Conservation (phyloP, 2,797 vertebrate genomes). For the Pseudochaenichthys georgianus region DNA sequence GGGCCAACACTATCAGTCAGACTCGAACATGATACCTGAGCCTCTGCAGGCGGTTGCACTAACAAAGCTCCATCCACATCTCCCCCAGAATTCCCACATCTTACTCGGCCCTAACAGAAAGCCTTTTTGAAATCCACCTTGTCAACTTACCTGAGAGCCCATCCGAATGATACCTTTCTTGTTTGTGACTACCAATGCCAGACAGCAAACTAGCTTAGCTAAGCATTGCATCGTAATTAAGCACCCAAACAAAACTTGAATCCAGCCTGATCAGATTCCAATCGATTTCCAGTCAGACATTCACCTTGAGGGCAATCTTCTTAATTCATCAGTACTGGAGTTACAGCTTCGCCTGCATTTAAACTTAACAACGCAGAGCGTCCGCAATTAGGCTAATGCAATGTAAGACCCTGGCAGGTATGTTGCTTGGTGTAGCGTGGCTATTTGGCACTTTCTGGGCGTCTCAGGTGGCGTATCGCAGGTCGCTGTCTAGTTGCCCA, state of each 20-base stretch:
- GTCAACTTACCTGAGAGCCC: constrained; percentile 34
- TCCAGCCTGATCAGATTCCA: constrained; percentile 66
- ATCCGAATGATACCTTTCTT: not conserved
- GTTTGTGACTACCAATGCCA: not conserved
- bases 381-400: constrained; percentile 24
- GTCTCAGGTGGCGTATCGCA: constrained; percentile 70
- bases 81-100: constrained; percentile 48
- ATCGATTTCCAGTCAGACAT: constrained; percentile 71
- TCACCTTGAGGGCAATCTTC: constrained; percentile 64
- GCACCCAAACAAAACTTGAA: constrained; percentile 73
- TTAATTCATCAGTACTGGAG: constrained; percentile 38
- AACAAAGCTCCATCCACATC: constrained; percentile 58
- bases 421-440: constrained; percentile 54
- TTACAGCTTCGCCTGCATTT: constrained; percentile 39
- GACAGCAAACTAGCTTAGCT: constrained; percentile 2
- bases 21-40: constrained; percentile 65
- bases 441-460: constrained; percentile 50
- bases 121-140: constrained; percentile 40
- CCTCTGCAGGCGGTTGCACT: constrained; percentile 52
- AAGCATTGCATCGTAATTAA: constrained; percentile 49
- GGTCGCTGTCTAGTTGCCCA: constrained; percentile 67
- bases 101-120: constrained; percentile 39
- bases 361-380: constrained; percentile 20
- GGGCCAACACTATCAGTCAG: constrained; percentile 74
- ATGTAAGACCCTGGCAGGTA: constrained; percentile 44